Base-by-base conservation (phyloP, 2,113 vertebrate genomes). In the Rhinolophus ferrumequinum region DNA sequence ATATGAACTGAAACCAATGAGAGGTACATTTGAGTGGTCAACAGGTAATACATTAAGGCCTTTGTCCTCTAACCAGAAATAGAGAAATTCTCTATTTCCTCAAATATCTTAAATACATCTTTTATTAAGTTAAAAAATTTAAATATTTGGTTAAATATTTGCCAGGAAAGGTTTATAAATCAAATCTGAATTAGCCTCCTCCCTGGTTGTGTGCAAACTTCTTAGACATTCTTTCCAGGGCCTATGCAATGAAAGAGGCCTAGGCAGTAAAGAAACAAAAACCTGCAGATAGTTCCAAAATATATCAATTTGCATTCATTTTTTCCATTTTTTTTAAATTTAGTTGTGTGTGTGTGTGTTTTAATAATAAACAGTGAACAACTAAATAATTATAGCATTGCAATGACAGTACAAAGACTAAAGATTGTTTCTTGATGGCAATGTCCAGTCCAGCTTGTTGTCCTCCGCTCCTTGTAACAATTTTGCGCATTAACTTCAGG, bases 401-500 rank as follows among this genome's bases (percentile, higher is more conserved):
- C 52, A 56, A 1, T 22, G 77, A 60, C 73, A 54, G 18, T 18
- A 15, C 81, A 47, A 38, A 54, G 58, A 12, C 10, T 14, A 38
- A 73, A 44, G 30, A 54, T 21, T 15, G n/a, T 60, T 72, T 81
- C 47, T 79, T 8, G 2, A 33, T 35, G 50, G 85, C 60, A 62
- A 58, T 1, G 24, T 56, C 64, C 62, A 64, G 79, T 21, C 44
- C 33, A 9, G 38, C 58, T 60, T 4, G 1, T 0, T n/a, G 56
- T 38, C 80, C 67, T 92, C 35, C 44, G 30, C 41, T 33, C 64
- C 70, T 38, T 22, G 60, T 47, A 81, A 90, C 64, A 11, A 66
- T 88, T 75, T 72, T 72, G 80, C 50, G 94, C 80, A 60, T 87
- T 89, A 62, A 88, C 83, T 90, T 88, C 54, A 90, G 70, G 90